Evolutionary conservation across 2,113 vertebrate species (phyloP).

Genomic region (Choloepus hoffmanni): DNA sequence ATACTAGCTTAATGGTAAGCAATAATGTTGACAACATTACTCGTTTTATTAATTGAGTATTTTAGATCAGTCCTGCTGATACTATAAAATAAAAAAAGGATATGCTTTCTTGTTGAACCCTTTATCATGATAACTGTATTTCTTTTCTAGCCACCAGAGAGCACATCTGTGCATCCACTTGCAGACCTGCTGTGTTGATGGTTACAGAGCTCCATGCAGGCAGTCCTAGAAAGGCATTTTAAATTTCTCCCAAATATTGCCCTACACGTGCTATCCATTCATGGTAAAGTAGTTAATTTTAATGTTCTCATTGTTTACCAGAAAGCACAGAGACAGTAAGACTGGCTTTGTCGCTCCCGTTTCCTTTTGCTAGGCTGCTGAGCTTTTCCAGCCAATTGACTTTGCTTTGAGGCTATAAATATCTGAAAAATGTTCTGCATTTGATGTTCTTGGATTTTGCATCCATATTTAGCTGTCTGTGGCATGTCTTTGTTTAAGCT

Average conservation of each 20-base stretch:
- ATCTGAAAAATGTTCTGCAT: slow-evolving; percentile 85
- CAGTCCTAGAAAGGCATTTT: slow-evolving; percentile 54
- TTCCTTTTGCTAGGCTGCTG: slow-evolving; percentile 82
- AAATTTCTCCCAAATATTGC: slow-evolving; percentile 59
- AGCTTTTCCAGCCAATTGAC: slow-evolving; percentile 86
- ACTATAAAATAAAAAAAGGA: slow-evolving; percentile 44
- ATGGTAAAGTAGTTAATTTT: slow-evolving; percentile 83
- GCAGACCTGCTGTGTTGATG: not conserved
- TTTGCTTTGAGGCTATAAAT: slow-evolving; percentile 88
- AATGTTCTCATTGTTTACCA: slow-evolving; percentile 86
- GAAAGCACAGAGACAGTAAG: slow-evolving; percentile 84
- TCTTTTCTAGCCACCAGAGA: not conserved
- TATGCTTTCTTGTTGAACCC: not conserved
- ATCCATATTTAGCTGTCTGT: slow-evolving; percentile 87
- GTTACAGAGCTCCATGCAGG: slow-evolving; percentile 18
- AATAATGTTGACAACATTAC: not conserved
- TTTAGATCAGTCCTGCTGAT: slow-evolving; percentile 49
- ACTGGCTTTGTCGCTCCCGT: slow-evolving; percentile 82
- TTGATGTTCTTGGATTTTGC: slow-evolving; percentile 86
- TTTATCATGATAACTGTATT: slow-evolving; percentile 45
- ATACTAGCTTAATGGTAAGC: slow-evolving; percentile 42
- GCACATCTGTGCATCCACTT: fast-evolving
- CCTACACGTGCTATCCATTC: slow-evolving; percentile 74
- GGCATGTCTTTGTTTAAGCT: slow-evolving; percentile 85
- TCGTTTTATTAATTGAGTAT: slow-evolving; percentile 59